Evolutionary conservation across 2,797 vertebrate genomes (phyloP).

Genomic region (Chromis chromis): DNA sequence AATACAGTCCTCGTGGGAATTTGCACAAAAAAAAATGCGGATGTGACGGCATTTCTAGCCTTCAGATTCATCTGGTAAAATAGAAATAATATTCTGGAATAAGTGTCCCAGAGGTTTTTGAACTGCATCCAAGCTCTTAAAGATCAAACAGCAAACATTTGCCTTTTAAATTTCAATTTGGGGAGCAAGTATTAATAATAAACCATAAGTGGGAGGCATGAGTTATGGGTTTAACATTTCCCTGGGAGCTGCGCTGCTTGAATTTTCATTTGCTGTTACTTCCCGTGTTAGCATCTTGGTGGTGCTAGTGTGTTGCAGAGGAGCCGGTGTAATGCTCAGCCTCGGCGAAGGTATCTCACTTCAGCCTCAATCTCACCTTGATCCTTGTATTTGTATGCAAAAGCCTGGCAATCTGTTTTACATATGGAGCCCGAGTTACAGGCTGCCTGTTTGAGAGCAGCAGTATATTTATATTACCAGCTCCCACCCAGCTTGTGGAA

Average conservation of each 20-base stretch:
- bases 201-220: constrained; percentile 78
- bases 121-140: constrained; percentile 67
- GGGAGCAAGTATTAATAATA: constrained; percentile 79
- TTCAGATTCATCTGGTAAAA: constrained; percentile 47
- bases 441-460: constrained; percentile 52
- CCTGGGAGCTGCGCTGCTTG: constrained; percentile 56
- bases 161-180: constrained; percentile 76
- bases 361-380: constrained; percentile 64
- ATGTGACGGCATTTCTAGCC: constrained; percentile 22
- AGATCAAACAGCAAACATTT: constrained; percentile 82
- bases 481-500: background rate
- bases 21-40: constrained; percentile 18
- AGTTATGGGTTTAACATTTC: constrained; percentile 83
- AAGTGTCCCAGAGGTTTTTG: constrained; percentile 61
- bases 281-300: constrained; percentile 66
- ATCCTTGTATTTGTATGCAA: constrained; percentile 67
- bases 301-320: constrained; percentile 74
- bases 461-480: constrained; percentile 57
- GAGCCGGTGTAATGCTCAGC: background rate
- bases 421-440: constrained; percentile 65
- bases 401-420: constrained; percentile 69
- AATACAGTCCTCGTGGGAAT: constrained; percentile 5
- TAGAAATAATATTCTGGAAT: constrained; percentile 43
- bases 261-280: constrained; percentile 43
- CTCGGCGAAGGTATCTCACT: constrained; percentile 38